Conservation (phyloP, 2,797 vertebrate species). For the Pipistrellus nathusii region DNA sequence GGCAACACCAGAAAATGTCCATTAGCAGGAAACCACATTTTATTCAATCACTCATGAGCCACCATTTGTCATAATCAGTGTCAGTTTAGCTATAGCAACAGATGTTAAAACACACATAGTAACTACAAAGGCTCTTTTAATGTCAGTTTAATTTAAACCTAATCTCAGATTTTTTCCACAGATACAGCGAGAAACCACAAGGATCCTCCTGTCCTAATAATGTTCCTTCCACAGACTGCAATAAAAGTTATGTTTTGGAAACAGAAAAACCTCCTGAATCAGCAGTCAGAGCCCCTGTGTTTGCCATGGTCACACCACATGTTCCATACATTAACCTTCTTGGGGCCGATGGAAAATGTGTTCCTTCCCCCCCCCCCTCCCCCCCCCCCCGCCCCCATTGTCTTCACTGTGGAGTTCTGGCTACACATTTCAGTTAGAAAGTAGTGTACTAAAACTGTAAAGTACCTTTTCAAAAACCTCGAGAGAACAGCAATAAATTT, state of each 20-base stretch:
- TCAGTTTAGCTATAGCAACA: constrained; percentile 69
- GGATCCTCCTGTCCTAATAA: constrained; percentile 64
- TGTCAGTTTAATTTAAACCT: constrained; percentile 71
- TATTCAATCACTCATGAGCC: constrained; percentile 59
- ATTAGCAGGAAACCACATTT: constrained; percentile 71
- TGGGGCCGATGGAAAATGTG: background rate
- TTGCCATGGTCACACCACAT: background rate
- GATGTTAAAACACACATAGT: constrained; percentile 63
- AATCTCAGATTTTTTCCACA: constrained; percentile 75
- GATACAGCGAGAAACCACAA: constrained; percentile 40
- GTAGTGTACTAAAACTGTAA: background rate
- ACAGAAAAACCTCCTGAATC: constrained; percentile 70
- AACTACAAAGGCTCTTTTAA: constrained; percentile 79
- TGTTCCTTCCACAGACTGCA: background rate
- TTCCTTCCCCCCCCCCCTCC: no score
- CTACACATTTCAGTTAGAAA: constrained; percentile 1
- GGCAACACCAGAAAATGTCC: constrained; percentile 58
- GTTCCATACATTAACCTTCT: constrained; percentile 31
- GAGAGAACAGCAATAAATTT: constrained; percentile 18
- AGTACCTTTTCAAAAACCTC: background rate
- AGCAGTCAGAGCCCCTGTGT: constrained; percentile 51
- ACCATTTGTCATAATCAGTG: constrained; percentile 63
- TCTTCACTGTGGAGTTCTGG: background rate
- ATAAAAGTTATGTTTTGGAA: constrained; percentile 81
- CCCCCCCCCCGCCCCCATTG: background rate